Percentiles rank a stretch among this genome's conserved stretches.
These are phyloP conservation scores for Hyles vespertilio DNA, from an alignment of 1,140 invertebrate genomes.

Conservation along the genomic window DNA sequence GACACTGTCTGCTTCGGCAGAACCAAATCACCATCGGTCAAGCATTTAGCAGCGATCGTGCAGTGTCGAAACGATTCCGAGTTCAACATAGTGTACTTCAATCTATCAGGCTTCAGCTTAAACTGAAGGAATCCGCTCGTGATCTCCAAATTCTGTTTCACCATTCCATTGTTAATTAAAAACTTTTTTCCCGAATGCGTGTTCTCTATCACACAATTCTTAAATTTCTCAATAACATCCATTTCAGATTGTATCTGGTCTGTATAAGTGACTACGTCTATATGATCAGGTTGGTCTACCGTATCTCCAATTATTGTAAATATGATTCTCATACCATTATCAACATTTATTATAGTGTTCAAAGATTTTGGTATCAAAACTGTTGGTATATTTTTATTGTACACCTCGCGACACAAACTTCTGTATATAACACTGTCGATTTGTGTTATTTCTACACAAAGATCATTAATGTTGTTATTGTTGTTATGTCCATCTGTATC, in stretches of 20 bases:
- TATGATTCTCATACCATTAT: slow-evolving; percentile 61
- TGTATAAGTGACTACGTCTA: slow-evolving; percentile 77
- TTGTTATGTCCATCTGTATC: slow-evolving; percentile 35
- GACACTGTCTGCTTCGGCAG: slow-evolving; percentile 37
- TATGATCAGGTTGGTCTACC: slow-evolving; percentile 66
- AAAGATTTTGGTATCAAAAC: slow-evolving; percentile 66
- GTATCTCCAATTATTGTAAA: slow-evolving; percentile 57
- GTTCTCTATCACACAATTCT: slow-evolving; percentile 76
- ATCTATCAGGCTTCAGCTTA: slow-evolving; percentile 76
- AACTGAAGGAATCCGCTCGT: slow-evolving; percentile 63
- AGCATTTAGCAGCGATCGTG: slow-evolving; percentile 73
- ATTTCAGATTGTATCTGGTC: slow-evolving; percentile 56
- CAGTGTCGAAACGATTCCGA: slow-evolving; percentile 75
- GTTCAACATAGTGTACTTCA: slow-evolving; percentile 78
- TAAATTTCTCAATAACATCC: slow-evolving; percentile 77
- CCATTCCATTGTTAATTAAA: slow-evolving; percentile 77
- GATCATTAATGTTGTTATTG: slow-evolving; percentile 43
- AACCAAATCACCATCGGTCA: slow-evolving; percentile 48
- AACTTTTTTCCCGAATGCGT: slow-evolving; percentile 74
- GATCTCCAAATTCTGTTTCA: slow-evolving; percentile 74
- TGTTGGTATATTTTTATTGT: slow-evolving; percentile 62
- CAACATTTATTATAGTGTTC: slow-evolving; percentile 62
- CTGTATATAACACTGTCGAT: slow-evolving; percentile 57
- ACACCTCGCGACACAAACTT: slow-evolving; percentile 58
- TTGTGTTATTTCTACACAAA: slow-evolving; percentile 66